Evolutionary conservation across 1,140 invertebrate genomes (phyloP).

Genomic region (Melipona quadrifasciata): DNA sequence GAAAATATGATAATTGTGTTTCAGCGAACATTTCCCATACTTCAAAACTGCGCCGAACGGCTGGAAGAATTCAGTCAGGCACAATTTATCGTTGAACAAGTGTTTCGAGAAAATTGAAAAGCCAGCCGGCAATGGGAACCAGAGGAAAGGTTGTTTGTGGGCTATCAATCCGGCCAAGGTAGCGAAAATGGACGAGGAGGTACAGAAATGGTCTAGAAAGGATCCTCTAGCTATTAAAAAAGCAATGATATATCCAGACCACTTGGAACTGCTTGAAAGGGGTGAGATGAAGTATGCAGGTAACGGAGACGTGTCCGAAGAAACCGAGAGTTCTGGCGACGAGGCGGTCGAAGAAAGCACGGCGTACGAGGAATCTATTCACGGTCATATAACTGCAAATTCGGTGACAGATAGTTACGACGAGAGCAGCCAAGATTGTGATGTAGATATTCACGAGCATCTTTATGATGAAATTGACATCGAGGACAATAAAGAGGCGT

Average conservation of each 20-base stretch:
- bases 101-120: conserved; percentile 99
- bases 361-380: conserved; percentile 80
- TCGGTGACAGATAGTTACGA: conserved; percentile 82
- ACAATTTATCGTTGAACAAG: conserved; percentile 97
- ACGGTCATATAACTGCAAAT: conserved; percentile 78
- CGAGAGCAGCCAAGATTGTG: conserved; percentile 84
- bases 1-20: conserved; percentile 71
- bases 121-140: conserved; percentile 89
- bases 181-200: conserved; percentile 98
- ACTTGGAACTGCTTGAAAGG: conserved; percentile 89
- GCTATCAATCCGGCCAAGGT: conserved; percentile 97
- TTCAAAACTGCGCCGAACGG: conserved; percentile 98
- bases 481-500: conserved; percentile 80
- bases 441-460: conserved; percentile 78
- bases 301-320: conserved; percentile 80
- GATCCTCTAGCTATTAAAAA: conserved; percentile 92
- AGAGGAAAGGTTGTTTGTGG: conserved; percentile 96
- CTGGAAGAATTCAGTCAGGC: conserved; percentile 98
- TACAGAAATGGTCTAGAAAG: conserved; percentile 97
- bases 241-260: conserved; percentile 95
- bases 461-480: conserved; percentile 83
- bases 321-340: conserved; percentile 76
- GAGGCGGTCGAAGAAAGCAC: conserved; percentile 80
- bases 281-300: conserved; percentile 91
- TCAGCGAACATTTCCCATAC: conserved; percentile 97